A percentile compares a stretch with the other conserved stretches of the same genome.
phyloP scores from a whole-genome alignment of 2,113 vertebrate species.

The Hiodon alosoides region DNA sequence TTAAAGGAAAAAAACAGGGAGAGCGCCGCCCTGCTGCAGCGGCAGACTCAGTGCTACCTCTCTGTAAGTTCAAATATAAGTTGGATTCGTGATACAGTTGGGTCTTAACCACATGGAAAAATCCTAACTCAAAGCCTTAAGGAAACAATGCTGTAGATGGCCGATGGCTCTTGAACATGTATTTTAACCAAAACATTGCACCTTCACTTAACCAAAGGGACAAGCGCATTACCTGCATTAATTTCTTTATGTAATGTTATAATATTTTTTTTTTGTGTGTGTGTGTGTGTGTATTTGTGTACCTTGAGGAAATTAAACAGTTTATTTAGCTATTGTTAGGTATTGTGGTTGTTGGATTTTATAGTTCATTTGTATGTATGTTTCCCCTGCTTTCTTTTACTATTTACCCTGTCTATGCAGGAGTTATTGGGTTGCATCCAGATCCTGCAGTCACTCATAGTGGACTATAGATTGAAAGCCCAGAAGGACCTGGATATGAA shows the following conservation, averaged over 20 bases:
- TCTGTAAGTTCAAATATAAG: constrained; percentile 40
- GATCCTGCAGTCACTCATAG: constrained; percentile 67
- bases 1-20: constrained; percentile 55
- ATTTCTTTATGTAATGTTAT: no score
- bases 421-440: constrained; percentile 68
- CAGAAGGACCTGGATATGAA: constrained; percentile 71
- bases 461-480: constrained; percentile 66
- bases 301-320: no score
- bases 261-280: no score
- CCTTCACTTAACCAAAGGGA: no score
- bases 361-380: not conserved
- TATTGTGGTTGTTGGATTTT: not conserved
- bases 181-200: no score
- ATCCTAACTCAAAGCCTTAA: no score
- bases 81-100: no score
- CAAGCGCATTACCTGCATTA: no score
- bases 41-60: constrained; percentile 63
- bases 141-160: no score
- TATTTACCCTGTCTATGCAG: constrained; percentile 40
- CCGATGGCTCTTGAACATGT: no score
- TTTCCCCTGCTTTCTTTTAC: not conserved
- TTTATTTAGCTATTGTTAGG: not conserved
- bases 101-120: no score
- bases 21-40: constrained; percentile 58
- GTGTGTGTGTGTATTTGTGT: no score